phyloP scores from a whole-genome alignment of 2,113 vertebrate species.

The Tachycineta bicolor region DNA sequence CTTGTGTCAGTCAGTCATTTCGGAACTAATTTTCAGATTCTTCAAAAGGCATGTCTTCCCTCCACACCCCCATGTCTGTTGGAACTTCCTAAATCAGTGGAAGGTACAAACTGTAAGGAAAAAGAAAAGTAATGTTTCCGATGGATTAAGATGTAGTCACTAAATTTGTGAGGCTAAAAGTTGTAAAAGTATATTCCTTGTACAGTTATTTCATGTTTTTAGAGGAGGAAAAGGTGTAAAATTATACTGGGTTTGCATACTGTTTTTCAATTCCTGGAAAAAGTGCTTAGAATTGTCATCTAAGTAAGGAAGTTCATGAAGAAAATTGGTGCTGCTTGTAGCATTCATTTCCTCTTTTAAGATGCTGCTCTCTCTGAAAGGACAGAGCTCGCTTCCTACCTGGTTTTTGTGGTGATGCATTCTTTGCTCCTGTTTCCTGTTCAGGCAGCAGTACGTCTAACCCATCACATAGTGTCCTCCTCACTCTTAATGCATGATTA shows the following conservation, averaged over 20 bases:
- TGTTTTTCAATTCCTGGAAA: neutral
- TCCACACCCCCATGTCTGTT: accelerated
- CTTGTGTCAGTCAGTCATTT: neutral
- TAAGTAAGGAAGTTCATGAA: neutral
- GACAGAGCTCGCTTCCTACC: neutral
- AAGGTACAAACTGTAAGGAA: neutral
- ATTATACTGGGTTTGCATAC: neutral
- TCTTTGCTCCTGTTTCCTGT: neutral
- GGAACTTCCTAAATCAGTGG: neutral
- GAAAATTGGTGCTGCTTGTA: neutral
- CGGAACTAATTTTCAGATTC: neutral
- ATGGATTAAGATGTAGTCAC: neutral
- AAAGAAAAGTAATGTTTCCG: neutral
- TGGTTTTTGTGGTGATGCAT: neutral
- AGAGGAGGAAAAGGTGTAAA: accelerated
- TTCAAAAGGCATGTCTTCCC: neutral
- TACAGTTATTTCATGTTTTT: neutral
- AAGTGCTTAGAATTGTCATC: neutral
- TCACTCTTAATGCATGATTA: neutral
- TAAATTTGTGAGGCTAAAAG: neutral
- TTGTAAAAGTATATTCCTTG: neutral
- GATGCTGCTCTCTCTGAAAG: neutral
- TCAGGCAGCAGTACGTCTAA: neutral
- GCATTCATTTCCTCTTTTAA: neutral
- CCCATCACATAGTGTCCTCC: neutral